Evolutionary conservation across 1,140 invertebrate genomes (phyloP), one percentile per base, ranked within the genome.

Genomic region (Lethocerus indicus): DNA sequence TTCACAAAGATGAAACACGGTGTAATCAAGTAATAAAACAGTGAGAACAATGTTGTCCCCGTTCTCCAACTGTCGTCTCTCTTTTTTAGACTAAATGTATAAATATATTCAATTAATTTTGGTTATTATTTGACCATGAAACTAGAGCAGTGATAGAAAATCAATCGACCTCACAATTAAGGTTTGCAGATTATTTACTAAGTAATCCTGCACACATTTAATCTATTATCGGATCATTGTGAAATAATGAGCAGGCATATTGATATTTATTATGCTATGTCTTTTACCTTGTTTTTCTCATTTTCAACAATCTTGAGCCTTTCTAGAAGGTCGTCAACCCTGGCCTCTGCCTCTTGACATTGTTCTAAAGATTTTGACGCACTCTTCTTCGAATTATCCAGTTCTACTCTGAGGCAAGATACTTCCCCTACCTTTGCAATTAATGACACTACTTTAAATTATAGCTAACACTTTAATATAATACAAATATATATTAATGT

Each of bases 321-420:
- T 39, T 66, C 62, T 35, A 66, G 59, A 3, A 70, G 49, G 49
- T 75, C 73, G 47, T 67, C 67, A 28, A 47, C 51, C 32, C 46
- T 47, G 18, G 51, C 45, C 36, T 52, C 51, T 23, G 36, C 51
- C 35, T 47, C 51, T 43, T 39, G n/a, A 23, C 28, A 29, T 48
- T 52, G 47, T 20, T 52, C 51, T 9, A 48, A 23, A 7, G 46
- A 28, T 2, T 24, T 39, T 13, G 43, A 14, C 14, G 45, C 27
- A 21, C 48, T 39, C 25, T 41, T 47, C 25, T 42, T 52, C 1
- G 46, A 36, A 4, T 29, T 27, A 2, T 52, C 46, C 36, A 47
- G 28, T 27, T 52, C 51, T 12, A 52, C 51, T 32, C 51, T n/a
- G 5, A 52, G 25, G 27, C 42, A 39, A 1, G 51, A 47, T 26